Base-by-base conservation (phyloP, 1,140 invertebrate genomes). In the Pemphigus obesinymphae region DNA sequence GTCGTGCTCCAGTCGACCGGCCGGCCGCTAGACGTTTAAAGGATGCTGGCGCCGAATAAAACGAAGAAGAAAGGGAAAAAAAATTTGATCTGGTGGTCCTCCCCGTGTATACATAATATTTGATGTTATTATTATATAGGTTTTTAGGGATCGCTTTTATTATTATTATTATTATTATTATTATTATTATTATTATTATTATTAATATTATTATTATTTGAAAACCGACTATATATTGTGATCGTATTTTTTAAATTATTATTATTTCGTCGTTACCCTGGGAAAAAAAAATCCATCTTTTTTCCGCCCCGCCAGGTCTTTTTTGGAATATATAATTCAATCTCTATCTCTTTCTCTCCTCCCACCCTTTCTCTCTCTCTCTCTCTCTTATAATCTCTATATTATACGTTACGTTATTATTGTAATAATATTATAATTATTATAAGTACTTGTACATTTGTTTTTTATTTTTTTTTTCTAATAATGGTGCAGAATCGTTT, bases 131-230 rank as follows among this genome's bases (percentile, higher is more conserved):
- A 61, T 61, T 31, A 63, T n/a, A 55, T 58, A 78, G 48, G 72
- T 58, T 4, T n/a, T 78, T 55, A 80, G 55, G 23, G 55, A 61
- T 61, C 55, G 76, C 37, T 80, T 80, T 61, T 61, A 84, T 86
- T 76, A 20, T 34, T 76, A 37, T 76, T 37, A 53, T 76, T 75
- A 17, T 76, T 76, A 20, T 34, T 50, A 34, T 53, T 53, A 53
- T 58, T 75, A 20, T 75, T 75, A 20, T 75, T 50, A 68, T 66
- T 31, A 66, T 66, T 66, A 66, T 58, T 15, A 20, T 34, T 50
- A 34, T 53, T 53, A 53, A 40, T 75, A 20, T 75, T 75, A 20
- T 78, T 55, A 29, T 70, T 40, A 45, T 70, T 70, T n/a, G 29
- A 10, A 40, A 55, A 78, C 53, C 34, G 50, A 45, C 76, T 80